Percentiles rank a stretch among this genome's conserved stretches.
These are phyloP conservation scores for Spodoptera littoralis DNA, from an alignment of 2,888 invertebrate species.

Conservation along the genomic window DNA sequence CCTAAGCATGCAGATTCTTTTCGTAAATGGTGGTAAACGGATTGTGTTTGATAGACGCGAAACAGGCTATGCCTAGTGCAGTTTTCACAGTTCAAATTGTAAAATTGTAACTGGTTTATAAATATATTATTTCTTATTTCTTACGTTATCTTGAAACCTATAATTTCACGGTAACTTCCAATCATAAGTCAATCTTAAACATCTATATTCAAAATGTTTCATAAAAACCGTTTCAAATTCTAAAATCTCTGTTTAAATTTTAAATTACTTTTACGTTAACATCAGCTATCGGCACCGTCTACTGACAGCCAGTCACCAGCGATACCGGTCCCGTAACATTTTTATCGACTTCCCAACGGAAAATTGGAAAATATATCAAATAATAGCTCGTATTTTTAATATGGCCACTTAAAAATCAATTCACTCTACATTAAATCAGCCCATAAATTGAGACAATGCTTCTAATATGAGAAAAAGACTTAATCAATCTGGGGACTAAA, in stretches of 20 bases:
- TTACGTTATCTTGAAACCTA: no score
- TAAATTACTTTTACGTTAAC: not conserved
- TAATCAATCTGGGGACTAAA: slow-evolving; percentile 60
- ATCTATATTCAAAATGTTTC: no score
- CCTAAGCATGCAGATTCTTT: no score
- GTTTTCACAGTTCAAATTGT: no score
- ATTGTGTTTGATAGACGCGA: no score
- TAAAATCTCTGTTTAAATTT: not conserved
- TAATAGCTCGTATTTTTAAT: slow-evolving; percentile 18
- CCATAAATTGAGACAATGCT: slow-evolving; percentile 49
- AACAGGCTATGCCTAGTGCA: no score
- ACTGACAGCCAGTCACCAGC: slow-evolving; percentile 14
- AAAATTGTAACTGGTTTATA: no score
- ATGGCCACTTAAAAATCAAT: slow-evolving; percentile 48
- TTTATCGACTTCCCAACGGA: slow-evolving; percentile 32
- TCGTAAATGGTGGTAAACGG: no score
- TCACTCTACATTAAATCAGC: slow-evolving; percentile 29
- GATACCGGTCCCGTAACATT: slow-evolving; percentile 14
- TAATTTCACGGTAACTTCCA: no score
- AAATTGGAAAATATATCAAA: slow-evolving; percentile 28
- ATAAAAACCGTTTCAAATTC: not conserved
- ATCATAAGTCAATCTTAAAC: no score
- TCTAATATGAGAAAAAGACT: slow-evolving; percentile 46
- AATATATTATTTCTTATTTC: no score
- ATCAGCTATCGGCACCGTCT: slow-evolving; percentile 1